Percentiles rank a stretch among this genome's conserved stretches.
Evolutionary conservation across 2,113 vertebrate species (phyloP).

Genomic region (Nothocercus nigrocapillus): DNA sequence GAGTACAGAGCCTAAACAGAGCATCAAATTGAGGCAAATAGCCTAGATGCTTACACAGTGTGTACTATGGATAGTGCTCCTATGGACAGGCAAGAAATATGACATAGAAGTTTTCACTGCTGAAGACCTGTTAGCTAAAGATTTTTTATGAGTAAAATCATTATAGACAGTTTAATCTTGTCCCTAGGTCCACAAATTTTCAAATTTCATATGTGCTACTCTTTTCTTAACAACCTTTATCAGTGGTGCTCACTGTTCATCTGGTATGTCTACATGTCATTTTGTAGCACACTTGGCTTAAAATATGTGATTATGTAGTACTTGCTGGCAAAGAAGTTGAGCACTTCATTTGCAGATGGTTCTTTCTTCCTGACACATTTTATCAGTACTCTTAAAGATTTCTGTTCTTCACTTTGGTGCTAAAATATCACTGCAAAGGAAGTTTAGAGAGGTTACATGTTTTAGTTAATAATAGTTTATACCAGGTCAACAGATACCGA

Average conservation of each 20-base stretch:
- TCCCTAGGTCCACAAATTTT: slow-evolving; percentile 64
- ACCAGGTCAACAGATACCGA: background rate
- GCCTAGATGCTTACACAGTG: slow-evolving; percentile 54
- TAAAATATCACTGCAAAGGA: background rate
- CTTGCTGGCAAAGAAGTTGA: slow-evolving; percentile 15
- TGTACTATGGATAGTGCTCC: slow-evolving; percentile 55
- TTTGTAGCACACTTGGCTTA: slow-evolving; percentile 34
- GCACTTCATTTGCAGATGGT: slow-evolving; percentile 34
- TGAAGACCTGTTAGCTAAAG: slow-evolving; percentile 63
- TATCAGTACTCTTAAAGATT: slow-evolving; percentile 26
- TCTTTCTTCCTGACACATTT: slow-evolving; percentile 33
- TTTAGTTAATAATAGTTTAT: background rate
- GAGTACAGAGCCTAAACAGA: slow-evolving; percentile 51
- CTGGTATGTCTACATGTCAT: slow-evolving; percentile 19
- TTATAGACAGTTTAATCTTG: slow-evolving; percentile 74
- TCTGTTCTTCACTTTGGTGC: background rate
- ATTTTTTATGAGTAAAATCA: slow-evolving; percentile 58
- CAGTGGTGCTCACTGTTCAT: slow-evolving; percentile 10
- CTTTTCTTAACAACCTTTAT: slow-evolving; percentile 29
- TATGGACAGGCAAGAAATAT: slow-evolving; percentile 46
- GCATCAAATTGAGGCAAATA: slow-evolving; percentile 16
- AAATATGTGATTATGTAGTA: slow-evolving; percentile 31
- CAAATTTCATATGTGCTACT: slow-evolving; percentile 42
- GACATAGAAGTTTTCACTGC: slow-evolving; percentile 60
- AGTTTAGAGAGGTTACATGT: background rate